These are phyloP conservation scores for Ochropacha duplaris DNA, from an alignment of 2,888 invertebrate genomes.

Conservation along the genomic window DNA sequence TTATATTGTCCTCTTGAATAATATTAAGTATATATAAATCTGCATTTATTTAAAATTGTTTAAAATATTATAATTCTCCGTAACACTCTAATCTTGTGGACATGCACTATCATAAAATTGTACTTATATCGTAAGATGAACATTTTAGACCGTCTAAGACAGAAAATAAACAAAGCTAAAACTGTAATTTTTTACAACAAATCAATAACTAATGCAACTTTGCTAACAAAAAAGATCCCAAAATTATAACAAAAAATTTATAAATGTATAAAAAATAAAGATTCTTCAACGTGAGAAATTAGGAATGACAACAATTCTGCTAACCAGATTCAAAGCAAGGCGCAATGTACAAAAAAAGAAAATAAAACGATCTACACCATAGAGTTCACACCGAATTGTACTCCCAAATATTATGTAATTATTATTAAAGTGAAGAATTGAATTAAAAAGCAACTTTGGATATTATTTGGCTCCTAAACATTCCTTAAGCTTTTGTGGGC, in stretches of 20 bases:
- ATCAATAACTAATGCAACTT: conserved; percentile 53
- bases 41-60: conserved; percentile 63
- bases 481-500: conserved; percentile 13
- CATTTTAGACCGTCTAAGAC: conserved; percentile 66
- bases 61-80: conserved; percentile 68
- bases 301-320: conserved; percentile 71
- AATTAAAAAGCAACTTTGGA: conserved; percentile 29
- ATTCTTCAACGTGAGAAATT: conserved; percentile 72
- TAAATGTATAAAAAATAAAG: conserved; percentile 82
- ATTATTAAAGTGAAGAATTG: conserved; percentile 13
- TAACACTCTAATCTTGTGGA: conserved; percentile 65
- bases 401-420: conserved; percentile 27
- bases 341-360: conserved; percentile 19
- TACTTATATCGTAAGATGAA: conserved; percentile 73
- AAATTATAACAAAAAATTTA: conserved; percentile 34
- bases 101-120: conserved; percentile 71
- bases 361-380: conserved; percentile 12
- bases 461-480: conserved; percentile 34
- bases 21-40: conserved; percentile 80
- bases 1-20: conserved; percentile 76
- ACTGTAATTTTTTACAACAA: conserved; percentile 34
- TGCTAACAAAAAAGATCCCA: conserved; percentile 45
- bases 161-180: not conserved
- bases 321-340: conserved; percentile 39
- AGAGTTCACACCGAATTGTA: conserved; percentile 17